Conservation (phyloP, 2,797 vertebrate genomes). For the Tadarida brasiliensis region DNA sequence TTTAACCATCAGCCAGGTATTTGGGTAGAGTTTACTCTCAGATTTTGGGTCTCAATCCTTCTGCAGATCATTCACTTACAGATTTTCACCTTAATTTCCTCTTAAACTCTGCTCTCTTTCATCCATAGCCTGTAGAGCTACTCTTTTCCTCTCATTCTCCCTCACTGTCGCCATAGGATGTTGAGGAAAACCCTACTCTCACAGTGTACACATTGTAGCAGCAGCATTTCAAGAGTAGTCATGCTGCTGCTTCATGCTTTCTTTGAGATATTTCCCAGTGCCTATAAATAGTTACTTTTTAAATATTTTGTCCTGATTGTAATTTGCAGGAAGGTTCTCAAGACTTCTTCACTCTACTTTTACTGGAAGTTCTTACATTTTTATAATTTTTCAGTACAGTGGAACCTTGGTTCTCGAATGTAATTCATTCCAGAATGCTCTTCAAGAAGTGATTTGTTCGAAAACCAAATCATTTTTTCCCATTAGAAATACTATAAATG, state of each 20-base stretch:
- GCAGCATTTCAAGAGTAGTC: not conserved
- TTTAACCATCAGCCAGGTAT: not conserved
- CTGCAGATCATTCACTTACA: not conserved
- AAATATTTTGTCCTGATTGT: not conserved
- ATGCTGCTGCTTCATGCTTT: not conserved
- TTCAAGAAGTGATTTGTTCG: too few species aligned
- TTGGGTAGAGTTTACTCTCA: not conserved
- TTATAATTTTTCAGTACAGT: conserved; percentile 21
- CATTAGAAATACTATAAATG: too few species aligned
- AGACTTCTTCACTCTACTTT: not conserved
- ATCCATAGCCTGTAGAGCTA: not conserved
- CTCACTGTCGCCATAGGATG: not conserved
- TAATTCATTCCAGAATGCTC: too few species aligned
- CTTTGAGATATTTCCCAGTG: conserved; percentile 2
- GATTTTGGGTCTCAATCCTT: not conserved
- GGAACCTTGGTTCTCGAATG: too few species aligned
- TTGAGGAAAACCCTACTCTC: not conserved
- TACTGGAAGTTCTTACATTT: conserved; percentile 18
- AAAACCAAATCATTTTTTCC: too few species aligned
- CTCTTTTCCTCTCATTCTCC: not conserved
- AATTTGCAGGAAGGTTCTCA: not conserved
- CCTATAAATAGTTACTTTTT: not conserved
- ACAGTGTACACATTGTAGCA: not conserved
- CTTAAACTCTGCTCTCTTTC: not conserved
- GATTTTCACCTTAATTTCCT: not conserved